Conservation (phyloP, 2,888 invertebrate species). For the Linnaemya vulpina region DNA sequence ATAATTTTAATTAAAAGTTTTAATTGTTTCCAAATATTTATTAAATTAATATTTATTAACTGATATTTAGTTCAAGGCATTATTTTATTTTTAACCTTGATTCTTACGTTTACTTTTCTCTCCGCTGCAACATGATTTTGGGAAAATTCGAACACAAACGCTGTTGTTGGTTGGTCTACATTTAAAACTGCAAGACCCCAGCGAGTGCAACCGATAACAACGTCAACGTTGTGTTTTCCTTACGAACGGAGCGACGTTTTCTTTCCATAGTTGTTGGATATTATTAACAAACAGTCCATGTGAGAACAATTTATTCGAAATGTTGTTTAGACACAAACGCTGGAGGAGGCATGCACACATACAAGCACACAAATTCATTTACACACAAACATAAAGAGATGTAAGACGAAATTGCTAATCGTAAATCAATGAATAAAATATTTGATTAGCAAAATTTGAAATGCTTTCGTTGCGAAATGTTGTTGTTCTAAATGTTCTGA, state of each 20-base stretch:
- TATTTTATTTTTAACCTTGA: constrained; percentile 52
- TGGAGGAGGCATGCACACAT: constrained; percentile 42
- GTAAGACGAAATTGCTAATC: constrained; percentile 14
- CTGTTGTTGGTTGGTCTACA: constrained; percentile 11
- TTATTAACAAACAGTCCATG: constrained; percentile 40
- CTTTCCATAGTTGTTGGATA: constrained; percentile 15
- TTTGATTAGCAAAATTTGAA: constrained; percentile 52
- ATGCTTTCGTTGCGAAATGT: constrained; percentile 55
- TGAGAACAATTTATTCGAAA: constrained; percentile 3
- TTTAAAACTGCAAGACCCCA: no score
- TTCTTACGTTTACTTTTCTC: constrained; percentile 17
- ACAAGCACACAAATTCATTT: background rate
- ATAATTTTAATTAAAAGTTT: no score
- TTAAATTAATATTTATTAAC: no score
- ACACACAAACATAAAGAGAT: background rate
- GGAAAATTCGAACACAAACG: background rate
- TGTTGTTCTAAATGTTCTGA: constrained; percentile 24
- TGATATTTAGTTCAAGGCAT: no score
- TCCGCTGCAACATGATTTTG: constrained; percentile 9
- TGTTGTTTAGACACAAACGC: constrained; percentile 22
- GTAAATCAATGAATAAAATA: constrained; percentile 65
- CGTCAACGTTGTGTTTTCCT: background rate
- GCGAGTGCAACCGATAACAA: background rate
- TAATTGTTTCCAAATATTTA: no score
- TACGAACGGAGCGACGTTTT: background rate